Conservation (phyloP, 2,888 invertebrate species). For the Druceiella hillmani region DNA sequence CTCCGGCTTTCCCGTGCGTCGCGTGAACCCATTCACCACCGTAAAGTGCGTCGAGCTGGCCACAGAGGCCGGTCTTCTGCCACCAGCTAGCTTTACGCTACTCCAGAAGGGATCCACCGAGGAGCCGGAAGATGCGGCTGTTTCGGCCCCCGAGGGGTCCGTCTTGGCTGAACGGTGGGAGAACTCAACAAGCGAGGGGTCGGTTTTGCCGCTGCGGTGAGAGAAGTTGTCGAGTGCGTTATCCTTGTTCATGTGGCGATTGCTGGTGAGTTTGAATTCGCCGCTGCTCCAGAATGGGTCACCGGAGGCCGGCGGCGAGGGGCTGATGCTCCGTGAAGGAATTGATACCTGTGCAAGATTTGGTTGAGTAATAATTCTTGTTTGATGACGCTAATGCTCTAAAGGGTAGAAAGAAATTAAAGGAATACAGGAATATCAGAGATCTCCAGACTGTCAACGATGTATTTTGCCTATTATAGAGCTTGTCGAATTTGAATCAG, state of each 20-base stretch:
- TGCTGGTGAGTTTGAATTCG: neutral
- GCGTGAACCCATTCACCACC: conserved; percentile 71
- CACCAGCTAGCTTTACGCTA: conserved; percentile 38
- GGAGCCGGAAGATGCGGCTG: conserved; percentile 41
- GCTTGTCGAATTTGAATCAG: too few relatives aligned
- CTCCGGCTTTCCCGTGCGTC: conserved; percentile 56
- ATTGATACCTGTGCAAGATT: too few relatives aligned
- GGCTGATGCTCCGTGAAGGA: too few relatives aligned
- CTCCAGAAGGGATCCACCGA: conserved; percentile 40
- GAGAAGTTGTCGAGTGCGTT: neutral
- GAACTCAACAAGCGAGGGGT: conserved; percentile 32
- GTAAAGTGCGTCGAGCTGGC: conserved; percentile 87
- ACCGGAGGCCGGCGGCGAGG: neutral
- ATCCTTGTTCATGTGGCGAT: neutral
- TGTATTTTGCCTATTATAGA: too few relatives aligned
- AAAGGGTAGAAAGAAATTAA: too few relatives aligned
- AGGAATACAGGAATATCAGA: too few relatives aligned
- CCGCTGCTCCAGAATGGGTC: neutral
- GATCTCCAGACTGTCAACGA: too few relatives aligned
- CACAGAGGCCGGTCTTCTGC: conserved; percentile 53
- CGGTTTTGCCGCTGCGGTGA: neutral
- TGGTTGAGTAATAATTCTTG: too few relatives aligned
- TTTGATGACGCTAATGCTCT: too few relatives aligned
- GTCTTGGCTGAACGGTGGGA: conserved; percentile 1
- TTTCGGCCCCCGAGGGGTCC: conserved; percentile 32